Percentiles rank a stretch among this genome's conserved stretches.
Conservation (phyloP, 2,113 vertebrate genomes). For the Trachemys scripta region DNA sequence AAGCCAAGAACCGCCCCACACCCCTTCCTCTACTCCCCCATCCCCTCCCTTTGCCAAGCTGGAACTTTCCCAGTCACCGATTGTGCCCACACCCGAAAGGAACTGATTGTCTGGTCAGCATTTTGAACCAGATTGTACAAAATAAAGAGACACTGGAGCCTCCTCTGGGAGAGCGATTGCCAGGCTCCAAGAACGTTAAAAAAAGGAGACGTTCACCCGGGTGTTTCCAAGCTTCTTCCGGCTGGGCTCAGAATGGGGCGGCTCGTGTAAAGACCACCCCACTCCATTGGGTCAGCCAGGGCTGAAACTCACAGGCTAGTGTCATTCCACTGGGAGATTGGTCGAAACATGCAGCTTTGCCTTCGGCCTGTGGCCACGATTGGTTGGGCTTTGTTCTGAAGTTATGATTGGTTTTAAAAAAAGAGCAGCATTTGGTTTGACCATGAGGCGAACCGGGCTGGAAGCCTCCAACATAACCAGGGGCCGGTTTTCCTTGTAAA, state of each 20-base stretch:
- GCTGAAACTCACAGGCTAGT: too few relatives aligned
- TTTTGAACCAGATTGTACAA: neutral
- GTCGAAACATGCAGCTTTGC: accelerated
- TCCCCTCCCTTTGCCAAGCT: too few relatives aligned
- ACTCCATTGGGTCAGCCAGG: neutral
- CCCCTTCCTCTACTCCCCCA: neutral
- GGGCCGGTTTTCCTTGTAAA: constrained; percentile 41
- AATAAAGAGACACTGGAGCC: neutral
- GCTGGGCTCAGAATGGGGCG: neutral
- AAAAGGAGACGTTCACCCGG: neutral
- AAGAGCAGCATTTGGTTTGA: constrained; percentile 75
- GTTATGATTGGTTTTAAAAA: neutral
- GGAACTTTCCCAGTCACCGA: accelerated
- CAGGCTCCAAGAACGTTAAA: neutral
- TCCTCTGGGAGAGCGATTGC: accelerated
- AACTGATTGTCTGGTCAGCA: neutral
- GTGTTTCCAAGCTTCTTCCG: constrained; percentile 1
- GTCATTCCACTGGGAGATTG: neutral
- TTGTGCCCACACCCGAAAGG: neutral
- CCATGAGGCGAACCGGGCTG: constrained; percentile 25
- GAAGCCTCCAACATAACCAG: neutral
- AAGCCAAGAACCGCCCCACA: neutral
- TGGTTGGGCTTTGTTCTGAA: neutral
- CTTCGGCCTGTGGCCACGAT: accelerated
- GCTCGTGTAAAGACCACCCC: too few relatives aligned